Conservation (phyloP, 2,797 vertebrate genomes). For the Sebastes trivittatus region DNA sequence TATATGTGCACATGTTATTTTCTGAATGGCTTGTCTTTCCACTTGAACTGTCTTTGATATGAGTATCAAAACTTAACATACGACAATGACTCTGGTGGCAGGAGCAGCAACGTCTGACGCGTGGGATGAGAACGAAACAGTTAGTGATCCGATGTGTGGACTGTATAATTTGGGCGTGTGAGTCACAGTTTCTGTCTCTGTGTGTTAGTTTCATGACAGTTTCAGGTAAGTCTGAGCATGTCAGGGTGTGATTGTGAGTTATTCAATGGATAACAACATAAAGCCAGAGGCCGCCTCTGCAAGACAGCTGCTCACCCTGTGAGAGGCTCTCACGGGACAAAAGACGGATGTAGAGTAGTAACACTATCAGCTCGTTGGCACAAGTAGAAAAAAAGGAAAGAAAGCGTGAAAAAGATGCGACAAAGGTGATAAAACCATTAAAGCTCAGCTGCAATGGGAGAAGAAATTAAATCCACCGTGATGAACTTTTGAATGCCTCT, state of each 20-base stretch:
- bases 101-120: not conserved
- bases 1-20: not conserved
- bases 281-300: not conserved
- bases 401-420: not conserved
- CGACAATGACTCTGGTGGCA: not conserved
- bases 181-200: slow-evolving; percentile 22
- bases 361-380: not conserved
- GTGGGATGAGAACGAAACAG: not conserved
- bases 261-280: not conserved
- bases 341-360: not conserved
- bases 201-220: not conserved
- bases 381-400: not conserved
- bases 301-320: slow-evolving; percentile 3
- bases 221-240: slow-evolving; percentile 44
- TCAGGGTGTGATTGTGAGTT: not conserved
- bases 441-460: not conserved
- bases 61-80: not conserved
- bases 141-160: not conserved
- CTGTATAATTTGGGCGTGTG: slow-evolving; percentile 13
- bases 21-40: not conserved
- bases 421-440: not conserved
- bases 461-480: not conserved
- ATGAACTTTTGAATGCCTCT: not conserved
- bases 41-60: not conserved
- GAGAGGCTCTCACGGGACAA: not conserved